Conservation (phyloP, 2,888 invertebrate genomes). For the Cantharis lateralis region DNA sequence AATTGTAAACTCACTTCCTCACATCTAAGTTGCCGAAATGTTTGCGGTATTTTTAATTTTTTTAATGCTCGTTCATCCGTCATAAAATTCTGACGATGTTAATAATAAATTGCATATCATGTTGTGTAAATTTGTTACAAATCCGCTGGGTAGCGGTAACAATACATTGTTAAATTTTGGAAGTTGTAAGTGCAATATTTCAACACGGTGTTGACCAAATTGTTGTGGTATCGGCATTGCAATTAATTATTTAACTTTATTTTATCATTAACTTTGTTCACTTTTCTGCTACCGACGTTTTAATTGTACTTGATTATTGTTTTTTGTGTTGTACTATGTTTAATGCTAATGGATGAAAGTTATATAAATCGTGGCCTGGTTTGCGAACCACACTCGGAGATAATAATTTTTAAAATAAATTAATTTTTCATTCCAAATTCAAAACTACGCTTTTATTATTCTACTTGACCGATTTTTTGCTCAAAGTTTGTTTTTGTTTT, state of each 20-base stretch:
- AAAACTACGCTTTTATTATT: neutral
- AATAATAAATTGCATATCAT: no score
- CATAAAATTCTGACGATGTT: neutral
- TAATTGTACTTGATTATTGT: constrained; percentile 1
- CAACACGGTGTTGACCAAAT: constrained; percentile 8
- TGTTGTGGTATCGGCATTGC: constrained; percentile 4
- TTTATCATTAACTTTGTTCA: constrained; percentile 1
- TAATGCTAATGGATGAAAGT: neutral
- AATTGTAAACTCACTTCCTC: neutral
- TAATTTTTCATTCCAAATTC: neutral
- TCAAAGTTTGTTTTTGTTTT: neutral
- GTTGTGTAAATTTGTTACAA: neutral
- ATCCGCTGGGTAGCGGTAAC: neutral
- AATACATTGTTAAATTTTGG: neutral
- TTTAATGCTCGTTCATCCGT: neutral
- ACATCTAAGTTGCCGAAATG: neutral
- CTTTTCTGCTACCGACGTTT: constrained; percentile 5
- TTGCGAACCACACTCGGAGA: neutral
- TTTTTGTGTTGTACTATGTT: neutral
- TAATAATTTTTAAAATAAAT: neutral
- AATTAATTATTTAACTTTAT: constrained; percentile 15
- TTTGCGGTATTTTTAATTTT: neutral
- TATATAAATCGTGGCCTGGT: neutral
- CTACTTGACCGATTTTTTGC: neutral
- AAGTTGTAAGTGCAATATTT: constrained; percentile 5